phyloP scores from a whole-genome alignment of 1,140 invertebrate species.

The Brachionus sp. region DNA sequence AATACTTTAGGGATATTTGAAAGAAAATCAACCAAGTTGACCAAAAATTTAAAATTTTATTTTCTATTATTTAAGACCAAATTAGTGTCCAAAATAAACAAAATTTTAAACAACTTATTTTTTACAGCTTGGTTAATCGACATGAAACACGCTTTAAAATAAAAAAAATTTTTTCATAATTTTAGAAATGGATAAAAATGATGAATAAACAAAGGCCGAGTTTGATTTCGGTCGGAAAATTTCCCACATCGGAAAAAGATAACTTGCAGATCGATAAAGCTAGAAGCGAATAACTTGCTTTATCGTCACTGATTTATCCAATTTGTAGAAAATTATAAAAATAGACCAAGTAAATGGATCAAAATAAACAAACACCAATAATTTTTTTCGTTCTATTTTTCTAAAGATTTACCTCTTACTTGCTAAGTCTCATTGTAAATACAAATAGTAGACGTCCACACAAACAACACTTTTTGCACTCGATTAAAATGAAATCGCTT shows the following conservation, averaged over 20 bases:
- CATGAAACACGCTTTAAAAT: too few species aligned
- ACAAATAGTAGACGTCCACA: background rate
- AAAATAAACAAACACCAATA: background rate
- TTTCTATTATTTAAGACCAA: too few species aligned
- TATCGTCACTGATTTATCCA: background rate
- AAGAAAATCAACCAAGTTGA: too few species aligned
- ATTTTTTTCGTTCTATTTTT: background rate
- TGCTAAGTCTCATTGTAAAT: background rate
- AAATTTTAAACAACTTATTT: too few species aligned
- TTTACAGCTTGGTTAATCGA: too few species aligned
- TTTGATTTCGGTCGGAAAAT: background rate
- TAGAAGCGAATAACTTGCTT: background rate
- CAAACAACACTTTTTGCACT: background rate
- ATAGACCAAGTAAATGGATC: background rate
- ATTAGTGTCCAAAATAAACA: too few species aligned
- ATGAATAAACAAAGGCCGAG: slow-evolving; percentile 45
- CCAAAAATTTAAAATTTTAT: too few species aligned
- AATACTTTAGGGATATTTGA: too few species aligned
- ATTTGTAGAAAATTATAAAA: background rate
- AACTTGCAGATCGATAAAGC: background rate
- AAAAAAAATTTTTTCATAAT: background rate
- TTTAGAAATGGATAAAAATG: slow-evolving; percentile 26
- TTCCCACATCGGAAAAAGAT: background rate
- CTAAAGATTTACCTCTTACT: background rate
- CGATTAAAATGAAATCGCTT: background rate